phyloP scores from a whole-genome alignment of 1,140 invertebrate species.

The Globodera ellingtonae region DNA sequence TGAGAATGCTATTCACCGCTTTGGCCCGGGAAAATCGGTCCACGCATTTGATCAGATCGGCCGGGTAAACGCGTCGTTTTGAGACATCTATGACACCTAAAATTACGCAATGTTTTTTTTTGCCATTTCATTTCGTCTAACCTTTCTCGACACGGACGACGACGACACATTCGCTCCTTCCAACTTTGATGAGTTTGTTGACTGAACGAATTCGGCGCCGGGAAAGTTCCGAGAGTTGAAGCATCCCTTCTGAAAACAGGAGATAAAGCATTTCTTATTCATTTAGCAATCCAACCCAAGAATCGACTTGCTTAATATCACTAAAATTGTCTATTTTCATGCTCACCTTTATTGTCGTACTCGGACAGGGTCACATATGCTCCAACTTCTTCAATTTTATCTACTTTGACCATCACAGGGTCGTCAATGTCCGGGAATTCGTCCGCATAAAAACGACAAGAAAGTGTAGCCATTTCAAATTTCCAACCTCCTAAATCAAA shows the following conservation, averaged over 20 bases:
- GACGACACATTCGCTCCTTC: constrained; percentile 96
- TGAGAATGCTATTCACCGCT: constrained; percentile 89
- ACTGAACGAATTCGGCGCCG: constrained; percentile 96
- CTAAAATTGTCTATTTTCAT: too few relatives aligned
- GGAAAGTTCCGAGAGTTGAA: constrained; percentile 84
- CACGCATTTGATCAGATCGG: constrained; percentile 96
- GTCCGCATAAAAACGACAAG: constrained; percentile 95
- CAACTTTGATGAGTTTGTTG: constrained; percentile 97
- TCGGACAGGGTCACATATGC: constrained; percentile 91
- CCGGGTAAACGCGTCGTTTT: constrained; percentile 93
- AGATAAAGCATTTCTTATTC: neutral
- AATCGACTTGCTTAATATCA: too few relatives aligned
- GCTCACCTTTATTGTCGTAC: constrained; percentile 93
- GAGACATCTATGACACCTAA: constrained; percentile 97
- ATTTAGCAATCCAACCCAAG: constrained; percentile 75
- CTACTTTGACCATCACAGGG: constrained; percentile 98
- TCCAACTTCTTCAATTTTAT: constrained; percentile 98
- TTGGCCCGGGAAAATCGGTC: constrained; percentile 98
- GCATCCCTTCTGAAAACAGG: constrained; percentile 67
- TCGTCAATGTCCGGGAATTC: constrained; percentile 98
- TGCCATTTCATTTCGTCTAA: constrained; percentile 70
- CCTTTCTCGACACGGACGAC: constrained; percentile 99
- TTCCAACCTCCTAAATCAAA: too few relatives aligned
- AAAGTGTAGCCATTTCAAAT: constrained; percentile 71
- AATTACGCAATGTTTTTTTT: constrained; percentile 10